phyloP scores from a whole-genome alignment of 2,797 vertebrate species.

The Peromyscus melanophrys region DNA sequence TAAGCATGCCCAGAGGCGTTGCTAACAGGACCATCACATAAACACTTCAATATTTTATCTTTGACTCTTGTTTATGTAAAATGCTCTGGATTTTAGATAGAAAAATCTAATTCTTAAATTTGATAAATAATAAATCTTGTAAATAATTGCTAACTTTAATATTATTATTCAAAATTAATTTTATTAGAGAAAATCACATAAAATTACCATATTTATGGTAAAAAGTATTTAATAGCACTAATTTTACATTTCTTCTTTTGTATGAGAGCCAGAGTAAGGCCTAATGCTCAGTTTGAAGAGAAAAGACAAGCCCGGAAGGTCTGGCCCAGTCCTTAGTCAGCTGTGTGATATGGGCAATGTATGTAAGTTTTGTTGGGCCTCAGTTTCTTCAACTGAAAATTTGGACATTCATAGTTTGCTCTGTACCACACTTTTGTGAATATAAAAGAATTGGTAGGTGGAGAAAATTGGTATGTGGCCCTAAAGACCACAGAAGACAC shows the following conservation, averaged over 20 bases:
- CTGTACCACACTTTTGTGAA: not conserved
- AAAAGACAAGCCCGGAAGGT: not conserved
- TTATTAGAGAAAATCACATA: not conserved
- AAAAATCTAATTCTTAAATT: constrained; percentile 57
- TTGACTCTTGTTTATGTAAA: constrained; percentile 54
- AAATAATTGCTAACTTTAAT: not conserved
- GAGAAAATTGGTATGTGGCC: not conserved
- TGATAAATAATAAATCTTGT: not conserved
- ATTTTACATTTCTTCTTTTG: constrained; percentile 43
- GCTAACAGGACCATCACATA: not conserved
- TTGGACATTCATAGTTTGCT: not conserved
- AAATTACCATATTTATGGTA: not conserved
- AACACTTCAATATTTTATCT: not conserved
- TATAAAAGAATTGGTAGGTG: not conserved
- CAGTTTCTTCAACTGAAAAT: constrained; percentile 15
- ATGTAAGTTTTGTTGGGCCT: not conserved
- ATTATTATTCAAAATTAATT: not conserved
- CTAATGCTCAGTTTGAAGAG: not conserved
- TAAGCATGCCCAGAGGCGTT: not conserved
- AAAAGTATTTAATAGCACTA: not conserved
- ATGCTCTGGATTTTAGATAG: not conserved
- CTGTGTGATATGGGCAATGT: not conserved
- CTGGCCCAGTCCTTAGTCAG: not conserved
- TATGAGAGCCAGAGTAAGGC: not conserved
- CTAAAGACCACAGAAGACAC: not conserved